These are phyloP conservation scores for Tetraneura akinire DNA, from an alignment of 1,140 invertebrate species.

Conservation along the genomic window DNA sequence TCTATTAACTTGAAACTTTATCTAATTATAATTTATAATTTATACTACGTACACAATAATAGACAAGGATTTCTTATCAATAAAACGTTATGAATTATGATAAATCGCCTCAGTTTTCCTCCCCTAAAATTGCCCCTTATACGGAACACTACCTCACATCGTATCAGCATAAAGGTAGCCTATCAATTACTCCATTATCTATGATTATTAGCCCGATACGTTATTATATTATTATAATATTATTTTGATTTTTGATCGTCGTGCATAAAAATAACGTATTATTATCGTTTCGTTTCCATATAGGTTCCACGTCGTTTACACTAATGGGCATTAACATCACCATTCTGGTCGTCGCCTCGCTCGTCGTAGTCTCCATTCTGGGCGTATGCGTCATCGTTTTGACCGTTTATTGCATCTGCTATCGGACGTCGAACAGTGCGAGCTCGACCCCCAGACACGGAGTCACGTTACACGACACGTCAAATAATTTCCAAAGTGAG, in stretches of 20 bases:
- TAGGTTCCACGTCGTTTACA: constrained; percentile 72
- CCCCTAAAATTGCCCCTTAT: too few species aligned
- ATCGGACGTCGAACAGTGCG: constrained; percentile 35
- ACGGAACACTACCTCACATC: too few species aligned
- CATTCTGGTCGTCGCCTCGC: constrained; percentile 73
- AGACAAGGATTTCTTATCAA: too few species aligned
- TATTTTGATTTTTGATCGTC: background rate
- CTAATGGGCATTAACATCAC: constrained; percentile 74
- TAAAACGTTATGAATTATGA: too few species aligned
- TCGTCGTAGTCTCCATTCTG: constrained; percentile 68
- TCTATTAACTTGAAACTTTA: too few species aligned
- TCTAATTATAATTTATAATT: too few species aligned
- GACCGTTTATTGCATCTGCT: constrained; percentile 64
- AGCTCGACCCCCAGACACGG: constrained; percentile 66
- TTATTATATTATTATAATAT: background rate
- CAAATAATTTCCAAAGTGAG: constrained; percentile 43
- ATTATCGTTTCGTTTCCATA: constrained; percentile 56
- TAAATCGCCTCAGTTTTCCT: too few species aligned
- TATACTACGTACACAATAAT: too few species aligned
- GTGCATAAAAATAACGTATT: background rate
- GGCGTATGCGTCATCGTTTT: constrained; percentile 69
- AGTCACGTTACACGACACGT: constrained; percentile 11
- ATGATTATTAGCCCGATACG: too few species aligned
- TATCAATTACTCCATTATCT: too few species aligned
- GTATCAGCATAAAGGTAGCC: too few species aligned